Evolutionary conservation across 2,888 invertebrate species (phyloP), one percentile per base, ranked within the genome.

Genomic region (Andrena praecox): DNA sequence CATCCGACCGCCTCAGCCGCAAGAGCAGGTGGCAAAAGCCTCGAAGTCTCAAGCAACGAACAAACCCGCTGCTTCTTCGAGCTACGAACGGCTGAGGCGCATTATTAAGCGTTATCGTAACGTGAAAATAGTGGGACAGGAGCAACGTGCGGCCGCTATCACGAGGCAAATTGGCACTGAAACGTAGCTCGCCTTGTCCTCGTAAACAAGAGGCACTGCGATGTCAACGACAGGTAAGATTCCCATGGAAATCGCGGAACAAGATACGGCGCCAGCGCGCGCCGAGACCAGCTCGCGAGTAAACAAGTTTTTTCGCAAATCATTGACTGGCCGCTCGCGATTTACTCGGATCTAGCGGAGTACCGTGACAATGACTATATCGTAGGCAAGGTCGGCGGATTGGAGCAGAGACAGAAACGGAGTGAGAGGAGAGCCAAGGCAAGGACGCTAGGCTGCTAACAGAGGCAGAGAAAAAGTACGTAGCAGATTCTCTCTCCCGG

Each of bases 331-430:
- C 27, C 50, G 48, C 29, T 59, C 48, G 77, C 75, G 31, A 29
- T 54, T 71, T 50, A 29, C 71, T 77, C 31, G 56, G 67, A 77
- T 71, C 85, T 72, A 74, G 56, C 56, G 16, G 70, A 60, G 71
- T 52, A 60, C 85, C 83, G 74, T 72, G 74, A 85, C 76, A 87
- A 80, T 82, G 87, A 63, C 76, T 80, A 83, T 80, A 83, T 85
- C 77, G 75, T 35, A 70, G 62, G 20, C 87, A 87, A 85, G 85
- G 83, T 74, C 87, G 68, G 20, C 35, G 54, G 68, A 72, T 86
- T 76, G 77, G n/a, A 80, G 16, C 10, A 67, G 59, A 84, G 74
- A 64, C 64, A 50, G 68, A 35, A 50, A n/a, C n/a, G 42, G 54
- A 20, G 69, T 12, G 42, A 20, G n/a, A 42, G n/a, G 20, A 56